phyloP scores from a whole-genome alignment of 2,888 invertebrate genomes.

The Euphydryas editha region DNA sequence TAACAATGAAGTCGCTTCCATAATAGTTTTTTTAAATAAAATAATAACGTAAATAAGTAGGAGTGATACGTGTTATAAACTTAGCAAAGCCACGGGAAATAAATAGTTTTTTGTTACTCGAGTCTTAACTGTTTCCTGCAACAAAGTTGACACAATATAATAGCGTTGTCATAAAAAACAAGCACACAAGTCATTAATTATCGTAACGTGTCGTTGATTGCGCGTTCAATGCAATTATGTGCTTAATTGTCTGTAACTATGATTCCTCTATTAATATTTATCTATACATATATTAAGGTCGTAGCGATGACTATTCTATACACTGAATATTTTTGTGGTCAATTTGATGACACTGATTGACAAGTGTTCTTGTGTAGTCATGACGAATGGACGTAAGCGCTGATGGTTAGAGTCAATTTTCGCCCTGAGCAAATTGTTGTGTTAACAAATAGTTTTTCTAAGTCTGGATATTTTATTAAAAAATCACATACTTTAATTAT shows the following conservation, averaged over 20 bases:
- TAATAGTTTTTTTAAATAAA: neutral
- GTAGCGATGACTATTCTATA: too few relatives aligned
- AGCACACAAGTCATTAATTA: slow-evolving; percentile 30
- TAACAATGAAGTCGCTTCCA: too few relatives aligned
- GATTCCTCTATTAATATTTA: slow-evolving; percentile 12
- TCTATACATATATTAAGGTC: slow-evolving; percentile 1
- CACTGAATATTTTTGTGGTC: too few relatives aligned
- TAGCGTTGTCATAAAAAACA: slow-evolving; percentile 20
- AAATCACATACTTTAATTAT: too few relatives aligned
- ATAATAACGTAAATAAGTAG: neutral
- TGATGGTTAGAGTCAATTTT: too few relatives aligned
- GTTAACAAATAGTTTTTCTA: too few relatives aligned
- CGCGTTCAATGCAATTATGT: slow-evolving; percentile 19
- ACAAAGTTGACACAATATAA: slow-evolving; percentile 11
- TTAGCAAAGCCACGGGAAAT: neutral
- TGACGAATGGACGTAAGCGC: too few relatives aligned
- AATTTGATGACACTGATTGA: too few relatives aligned
- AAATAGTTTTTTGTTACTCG: neutral
- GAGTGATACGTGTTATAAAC: neutral
- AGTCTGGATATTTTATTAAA: too few relatives aligned
- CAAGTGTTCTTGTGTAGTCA: too few relatives aligned
- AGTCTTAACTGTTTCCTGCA: neutral
- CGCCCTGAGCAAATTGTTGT: too few relatives aligned
- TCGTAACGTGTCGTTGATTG: slow-evolving; percentile 27
- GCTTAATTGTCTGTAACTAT: slow-evolving; percentile 24